phyloP scores from a whole-genome alignment of 2,797 vertebrate species.

The Bradypodion ventrale region DNA sequence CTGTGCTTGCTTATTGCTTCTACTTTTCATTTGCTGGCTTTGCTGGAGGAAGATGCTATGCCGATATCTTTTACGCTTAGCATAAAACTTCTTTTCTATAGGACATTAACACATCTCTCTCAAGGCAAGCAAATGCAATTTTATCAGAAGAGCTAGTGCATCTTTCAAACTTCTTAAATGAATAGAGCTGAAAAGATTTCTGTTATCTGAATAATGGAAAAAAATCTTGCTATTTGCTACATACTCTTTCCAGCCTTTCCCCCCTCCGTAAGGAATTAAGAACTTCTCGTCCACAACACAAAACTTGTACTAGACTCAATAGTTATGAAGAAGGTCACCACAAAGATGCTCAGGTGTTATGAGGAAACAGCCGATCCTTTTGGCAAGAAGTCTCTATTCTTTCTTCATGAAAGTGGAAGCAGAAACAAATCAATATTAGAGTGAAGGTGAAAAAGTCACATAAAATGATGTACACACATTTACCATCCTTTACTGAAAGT shows the following conservation, averaged over 20 bases:
- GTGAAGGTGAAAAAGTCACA: conserved; percentile 19
- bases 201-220: conserved; percentile 18
- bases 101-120: conserved; percentile 63
- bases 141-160: conserved; percentile 26
- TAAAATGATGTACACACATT: conserved; percentile 12
- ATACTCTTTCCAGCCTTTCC: background rate
- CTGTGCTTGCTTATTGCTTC: conserved; percentile 70
- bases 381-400: conserved; percentile 6
- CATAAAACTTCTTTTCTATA: conserved; percentile 69
- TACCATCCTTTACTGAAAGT: conserved; percentile 9
- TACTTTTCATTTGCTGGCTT: conserved; percentile 64
- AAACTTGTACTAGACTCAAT: conserved; percentile 29
- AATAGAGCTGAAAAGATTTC: background rate
- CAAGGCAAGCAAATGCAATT: conserved; percentile 61
- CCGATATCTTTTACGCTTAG: conserved; percentile 65
- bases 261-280: conserved; percentile 9
- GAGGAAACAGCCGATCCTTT: conserved; percentile 25
- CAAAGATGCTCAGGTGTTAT: conserved; percentile 11
- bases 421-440: conserved; percentile 17
- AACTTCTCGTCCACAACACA: conserved; percentile 19
- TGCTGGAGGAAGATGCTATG: conserved; percentile 71
- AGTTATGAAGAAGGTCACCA: conserved; percentile 14
- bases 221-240: conserved; percentile 17
- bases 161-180: conserved; percentile 13
- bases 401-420: conserved; percentile 26